A percentile compares a stretch with the other conserved stretches of the same genome.
phyloP scores from a whole-genome alignment of 2,888 invertebrate species.

The Chromoteleia sp. region DNA sequence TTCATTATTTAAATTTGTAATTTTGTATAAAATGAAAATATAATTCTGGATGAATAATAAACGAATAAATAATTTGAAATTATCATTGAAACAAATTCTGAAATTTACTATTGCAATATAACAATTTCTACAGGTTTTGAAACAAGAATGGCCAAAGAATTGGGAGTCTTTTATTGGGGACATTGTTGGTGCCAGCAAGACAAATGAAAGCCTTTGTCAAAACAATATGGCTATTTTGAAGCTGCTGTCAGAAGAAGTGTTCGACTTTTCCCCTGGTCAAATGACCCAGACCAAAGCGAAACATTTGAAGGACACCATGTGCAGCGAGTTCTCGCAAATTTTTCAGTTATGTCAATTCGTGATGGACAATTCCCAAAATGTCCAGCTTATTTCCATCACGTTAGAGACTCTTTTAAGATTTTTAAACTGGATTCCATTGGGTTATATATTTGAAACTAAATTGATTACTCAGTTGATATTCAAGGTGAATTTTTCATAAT shows the following conservation, averaged over 20 bases:
- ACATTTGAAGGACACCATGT: conserved; percentile 99
- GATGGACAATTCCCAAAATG: conserved; percentile 98
- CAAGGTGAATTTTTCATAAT: conserved; percentile 86
- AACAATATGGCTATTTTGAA: conserved; percentile 99
- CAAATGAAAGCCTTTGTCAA: conserved; percentile 99
- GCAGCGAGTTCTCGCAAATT: conserved; percentile 99
- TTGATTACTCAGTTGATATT: conserved; percentile 96
- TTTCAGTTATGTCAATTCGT: conserved; percentile 99
- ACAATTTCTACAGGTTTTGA: conserved; percentile 89
- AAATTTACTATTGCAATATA: no score
- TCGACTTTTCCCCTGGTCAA: conserved; percentile 99
- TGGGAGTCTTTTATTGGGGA: conserved; percentile 99
- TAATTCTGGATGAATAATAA: no score
- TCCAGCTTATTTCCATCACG: conserved; percentile 97
- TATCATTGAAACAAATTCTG: no score
- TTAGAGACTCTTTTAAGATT: conserved; percentile 98
- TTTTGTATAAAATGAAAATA: no score
- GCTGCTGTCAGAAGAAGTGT: conserved; percentile 98
- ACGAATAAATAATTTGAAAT: no score
- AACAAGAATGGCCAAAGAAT: conserved; percentile 99
- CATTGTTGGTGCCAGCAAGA: conserved; percentile 99
- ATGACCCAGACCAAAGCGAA: conserved; percentile 99
- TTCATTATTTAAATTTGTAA: no score
- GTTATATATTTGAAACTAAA: conserved; percentile 99
- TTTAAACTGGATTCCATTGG: conserved; percentile 99